A percentile compares a stretch with the other conserved stretches of the same genome.
phyloP scores from a whole-genome alignment of 2,797 vertebrate species.

The Neosilurus mollespiculum region DNA sequence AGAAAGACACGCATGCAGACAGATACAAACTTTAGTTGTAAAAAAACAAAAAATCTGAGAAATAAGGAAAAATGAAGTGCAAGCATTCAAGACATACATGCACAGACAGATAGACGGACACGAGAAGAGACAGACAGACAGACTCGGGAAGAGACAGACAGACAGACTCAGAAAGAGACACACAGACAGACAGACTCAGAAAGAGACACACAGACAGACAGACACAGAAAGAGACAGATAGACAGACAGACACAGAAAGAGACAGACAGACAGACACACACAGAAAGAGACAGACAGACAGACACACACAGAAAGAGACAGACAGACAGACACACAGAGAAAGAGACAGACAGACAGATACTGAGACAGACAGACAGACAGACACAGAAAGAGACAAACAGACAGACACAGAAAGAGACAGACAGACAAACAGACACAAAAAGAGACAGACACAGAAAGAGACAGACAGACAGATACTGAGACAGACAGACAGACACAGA shows the following conservation, averaged over 20 bases:
- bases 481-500: not conserved
- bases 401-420: not conserved
- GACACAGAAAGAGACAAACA: conserved; percentile 3
- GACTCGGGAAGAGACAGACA: not conserved
- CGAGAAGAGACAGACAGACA: not conserved
- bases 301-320: not conserved
- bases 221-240: not conserved
- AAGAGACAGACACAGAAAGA: not conserved
- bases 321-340: not conserved
- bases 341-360: not conserved
- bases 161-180: not conserved
- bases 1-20: too few species aligned
- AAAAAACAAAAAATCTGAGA: too few species aligned
- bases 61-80: too few species aligned
- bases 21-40: too few species aligned
- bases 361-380: not conserved
- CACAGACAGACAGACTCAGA: too few species aligned
- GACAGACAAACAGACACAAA: too few species aligned
- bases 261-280: not conserved
- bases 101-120: too few species aligned
- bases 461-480: not conserved
- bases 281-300: not conserved
- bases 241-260: too few species aligned
- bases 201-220: too few species aligned
- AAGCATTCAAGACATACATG: too few species aligned